Conservation (phyloP, 2,888 invertebrate species). For the Suillia variegata region DNA sequence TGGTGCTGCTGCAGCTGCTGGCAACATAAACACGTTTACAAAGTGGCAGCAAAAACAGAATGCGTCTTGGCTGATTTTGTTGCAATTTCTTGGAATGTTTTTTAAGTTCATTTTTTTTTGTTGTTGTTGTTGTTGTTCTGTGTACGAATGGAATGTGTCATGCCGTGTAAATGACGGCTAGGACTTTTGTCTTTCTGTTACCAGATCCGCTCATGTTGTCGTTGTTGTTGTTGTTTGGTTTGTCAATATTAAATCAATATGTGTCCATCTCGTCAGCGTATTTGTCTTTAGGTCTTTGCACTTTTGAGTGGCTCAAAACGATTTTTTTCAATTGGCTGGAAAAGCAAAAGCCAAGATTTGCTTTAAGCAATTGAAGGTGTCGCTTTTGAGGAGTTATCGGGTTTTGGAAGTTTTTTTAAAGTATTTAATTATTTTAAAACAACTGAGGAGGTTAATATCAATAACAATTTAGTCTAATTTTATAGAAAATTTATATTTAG, state of each 20-base stretch:
- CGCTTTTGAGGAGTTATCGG: too few relatives aligned
- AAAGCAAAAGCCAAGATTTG: too few relatives aligned
- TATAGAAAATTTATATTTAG: too few relatives aligned
- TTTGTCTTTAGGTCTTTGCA: too few relatives aligned
- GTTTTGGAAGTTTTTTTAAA: too few relatives aligned
- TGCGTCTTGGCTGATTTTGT: background rate
- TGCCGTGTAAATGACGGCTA: too few relatives aligned
- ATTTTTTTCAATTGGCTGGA: background rate
- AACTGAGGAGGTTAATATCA: too few relatives aligned
- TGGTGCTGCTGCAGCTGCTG: background rate
- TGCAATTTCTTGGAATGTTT: background rate
- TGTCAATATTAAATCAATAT: background rate
- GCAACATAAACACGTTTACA: background rate
- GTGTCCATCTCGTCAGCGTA: too few relatives aligned
- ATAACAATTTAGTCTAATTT: too few relatives aligned
- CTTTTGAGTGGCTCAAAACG: too few relatives aligned
- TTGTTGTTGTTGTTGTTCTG: background rate
- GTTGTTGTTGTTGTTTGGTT: background rate
- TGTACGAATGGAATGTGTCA: background rate
- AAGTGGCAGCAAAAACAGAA: background rate
- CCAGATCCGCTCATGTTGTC: background rate
- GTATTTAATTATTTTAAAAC: too few relatives aligned
- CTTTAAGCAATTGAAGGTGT: too few relatives aligned
- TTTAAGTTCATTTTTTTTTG: background rate
- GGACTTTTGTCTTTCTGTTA: background rate